Percentiles rank a stretch among this genome's conserved stretches.
Evolutionary conservation across 1,140 invertebrate species (phyloP).

Genomic region (Campoletis sonorensis): DNA sequence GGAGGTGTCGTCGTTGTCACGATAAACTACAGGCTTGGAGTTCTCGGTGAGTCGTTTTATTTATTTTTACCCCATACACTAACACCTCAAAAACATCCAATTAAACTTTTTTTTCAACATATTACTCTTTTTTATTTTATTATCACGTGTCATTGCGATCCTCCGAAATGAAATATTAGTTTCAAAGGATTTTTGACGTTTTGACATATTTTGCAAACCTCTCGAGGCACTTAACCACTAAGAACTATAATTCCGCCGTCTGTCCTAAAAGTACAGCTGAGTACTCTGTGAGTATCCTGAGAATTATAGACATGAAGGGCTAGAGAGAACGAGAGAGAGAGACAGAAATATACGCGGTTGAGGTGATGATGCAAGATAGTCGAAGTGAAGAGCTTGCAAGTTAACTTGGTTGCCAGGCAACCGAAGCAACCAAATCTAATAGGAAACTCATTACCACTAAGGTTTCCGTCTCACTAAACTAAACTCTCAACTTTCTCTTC

Average conservation of each 20-base stretch:
- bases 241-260: too few relatives aligned
- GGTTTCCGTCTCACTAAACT: constrained; percentile 68
- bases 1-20: constrained; percentile 96
- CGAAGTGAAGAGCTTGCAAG: constrained; percentile 33
- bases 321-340: constrained; percentile 38
- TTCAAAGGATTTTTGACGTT: too few relatives aligned
- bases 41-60: constrained; percentile 88
- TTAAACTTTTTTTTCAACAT: too few relatives aligned
- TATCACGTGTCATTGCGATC: too few relatives aligned
- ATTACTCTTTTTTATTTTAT: too few relatives aligned
- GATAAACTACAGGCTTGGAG: constrained; percentile 97
- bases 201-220: too few relatives aligned
- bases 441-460: constrained; percentile 73
- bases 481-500: constrained; percentile 66
- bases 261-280: not conserved
- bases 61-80: not conserved
- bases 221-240: too few relatives aligned
- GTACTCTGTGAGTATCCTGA: not conserved
- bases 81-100: too few relatives aligned
- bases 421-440: constrained; percentile 71
- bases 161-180: too few relatives aligned
- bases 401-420: constrained; percentile 63
- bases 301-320: not conserved
- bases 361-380: constrained; percentile 19
- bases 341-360: not conserved